Conservation (phyloP, 2,888 invertebrate species). For the Bimastos eiseni region DNA sequence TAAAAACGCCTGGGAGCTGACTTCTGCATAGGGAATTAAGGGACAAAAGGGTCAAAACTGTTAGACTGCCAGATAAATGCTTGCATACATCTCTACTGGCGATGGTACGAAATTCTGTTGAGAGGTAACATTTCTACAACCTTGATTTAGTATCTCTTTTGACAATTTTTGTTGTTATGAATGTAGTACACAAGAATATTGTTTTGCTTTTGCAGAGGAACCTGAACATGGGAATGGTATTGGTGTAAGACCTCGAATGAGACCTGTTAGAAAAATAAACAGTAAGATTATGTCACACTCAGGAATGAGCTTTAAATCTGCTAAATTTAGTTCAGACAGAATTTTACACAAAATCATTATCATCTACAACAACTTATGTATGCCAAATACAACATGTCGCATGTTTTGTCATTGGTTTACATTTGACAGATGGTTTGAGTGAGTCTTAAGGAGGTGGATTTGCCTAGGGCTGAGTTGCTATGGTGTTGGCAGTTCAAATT, state of each 20-base stretch:
- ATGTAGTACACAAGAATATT: background rate
- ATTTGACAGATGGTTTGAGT: background rate
- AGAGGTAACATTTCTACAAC: background rate
- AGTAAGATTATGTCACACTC: background rate
- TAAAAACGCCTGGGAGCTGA: too few relatives aligned
- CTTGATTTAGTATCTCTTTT: background rate
- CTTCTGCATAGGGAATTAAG: too few relatives aligned
- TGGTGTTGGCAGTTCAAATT: background rate
- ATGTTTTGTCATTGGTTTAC: background rate
- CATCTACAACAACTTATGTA: background rate
- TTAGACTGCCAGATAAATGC: too few relatives aligned
- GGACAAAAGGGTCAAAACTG: too few relatives aligned
- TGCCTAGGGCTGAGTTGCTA: background rate
- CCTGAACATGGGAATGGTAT: background rate
- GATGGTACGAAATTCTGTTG: background rate
- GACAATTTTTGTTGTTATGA: background rate
- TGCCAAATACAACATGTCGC: background rate
- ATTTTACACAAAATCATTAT: background rate
- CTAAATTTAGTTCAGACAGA: background rate
- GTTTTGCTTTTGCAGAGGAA: background rate
- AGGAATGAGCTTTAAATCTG: background rate
- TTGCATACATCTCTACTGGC: background rate
- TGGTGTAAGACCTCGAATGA: background rate
- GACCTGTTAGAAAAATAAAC: slow-evolving; percentile 5
- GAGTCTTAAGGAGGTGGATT: background rate